Evolutionary conservation across 1,140 invertebrate species (phyloP).

Genomic region (Drosophila suzukii): DNA sequence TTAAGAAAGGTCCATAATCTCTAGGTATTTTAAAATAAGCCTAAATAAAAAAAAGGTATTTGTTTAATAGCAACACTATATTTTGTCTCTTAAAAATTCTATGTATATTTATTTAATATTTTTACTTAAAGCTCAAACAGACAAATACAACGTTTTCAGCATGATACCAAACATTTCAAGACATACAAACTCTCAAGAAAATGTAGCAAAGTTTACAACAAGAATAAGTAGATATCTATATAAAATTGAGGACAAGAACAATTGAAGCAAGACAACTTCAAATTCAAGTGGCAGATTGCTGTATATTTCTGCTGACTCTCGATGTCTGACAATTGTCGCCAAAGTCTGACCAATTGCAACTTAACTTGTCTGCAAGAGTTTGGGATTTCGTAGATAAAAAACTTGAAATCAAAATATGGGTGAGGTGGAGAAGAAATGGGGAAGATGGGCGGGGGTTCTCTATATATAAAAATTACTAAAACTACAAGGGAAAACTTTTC

Average conservation of each 20-base stretch:
- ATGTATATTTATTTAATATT: background rate
- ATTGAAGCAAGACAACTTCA: constrained; percentile 14
- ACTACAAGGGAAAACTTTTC: constrained; percentile 61
- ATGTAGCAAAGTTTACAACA: background rate
- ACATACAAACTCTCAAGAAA: background rate
- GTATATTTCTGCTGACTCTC: constrained; percentile 23
- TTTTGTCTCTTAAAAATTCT: too few relatives aligned
- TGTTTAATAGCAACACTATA: too few relatives aligned
- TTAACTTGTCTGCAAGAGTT: constrained; percentile 21
- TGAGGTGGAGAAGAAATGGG: background rate
- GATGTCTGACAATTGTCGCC: constrained; percentile 33
- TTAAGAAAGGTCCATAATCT: too few relatives aligned
- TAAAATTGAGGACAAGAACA: constrained; percentile 5
- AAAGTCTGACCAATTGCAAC: constrained; percentile 28
- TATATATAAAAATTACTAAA: constrained; percentile 33
- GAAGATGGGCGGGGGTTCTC: background rate
- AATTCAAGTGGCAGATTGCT: constrained; percentile 26
- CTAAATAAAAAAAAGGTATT: too few relatives aligned
- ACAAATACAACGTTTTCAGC: background rate
- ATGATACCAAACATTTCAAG: background rate
- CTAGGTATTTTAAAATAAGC: too few relatives aligned
- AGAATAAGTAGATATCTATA: background rate
- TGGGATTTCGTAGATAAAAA: constrained; percentile 34
- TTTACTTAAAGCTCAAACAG: background rate
- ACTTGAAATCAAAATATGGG: constrained; percentile 7